Conservation (phyloP, 2,888 invertebrate genomes). For the Perdita meconis region DNA sequence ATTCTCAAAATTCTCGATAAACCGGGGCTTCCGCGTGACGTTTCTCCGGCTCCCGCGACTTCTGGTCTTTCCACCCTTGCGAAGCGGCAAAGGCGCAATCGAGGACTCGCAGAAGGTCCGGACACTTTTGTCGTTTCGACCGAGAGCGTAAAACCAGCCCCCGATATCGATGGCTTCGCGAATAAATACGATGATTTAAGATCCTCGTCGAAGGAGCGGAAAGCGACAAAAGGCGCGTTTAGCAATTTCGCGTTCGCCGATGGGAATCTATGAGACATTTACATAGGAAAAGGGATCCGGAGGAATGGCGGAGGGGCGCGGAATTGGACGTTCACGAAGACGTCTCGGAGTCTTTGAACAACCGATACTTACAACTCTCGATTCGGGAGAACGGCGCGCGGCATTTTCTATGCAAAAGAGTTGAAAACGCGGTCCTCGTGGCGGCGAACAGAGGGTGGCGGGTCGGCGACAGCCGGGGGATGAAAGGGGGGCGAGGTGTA, state of each 20-base stretch:
- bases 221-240: not conserved
- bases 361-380: constrained; percentile 66
- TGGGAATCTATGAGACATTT: constrained; percentile 14
- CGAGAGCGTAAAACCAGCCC: not conserved
- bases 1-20: constrained; percentile 78
- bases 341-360: constrained; percentile 52
- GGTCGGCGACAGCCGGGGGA: constrained; percentile 11
- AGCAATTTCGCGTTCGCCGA: too few relatives aligned
- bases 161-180: not conserved
- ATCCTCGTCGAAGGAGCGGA: not conserved
- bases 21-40: constrained; percentile 66
- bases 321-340: constrained; percentile 25
- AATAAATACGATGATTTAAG: constrained; percentile 14
- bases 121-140: constrained; percentile 22
- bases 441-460: constrained; percentile 15
- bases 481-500: constrained; percentile 54
- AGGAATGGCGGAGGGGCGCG: not conserved
- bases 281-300: not conserved
- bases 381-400: constrained; percentile 66
- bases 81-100: constrained; percentile 53
- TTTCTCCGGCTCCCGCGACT: constrained; percentile 45
- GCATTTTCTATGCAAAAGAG: constrained; percentile 81
- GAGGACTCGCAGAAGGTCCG: constrained; percentile 30
- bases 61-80: constrained; percentile 42
- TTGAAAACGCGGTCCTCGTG: constrained; percentile 68